phyloP scores from a whole-genome alignment of 2,113 vertebrate genomes.

The Dissostichus mawsoni region DNA sequence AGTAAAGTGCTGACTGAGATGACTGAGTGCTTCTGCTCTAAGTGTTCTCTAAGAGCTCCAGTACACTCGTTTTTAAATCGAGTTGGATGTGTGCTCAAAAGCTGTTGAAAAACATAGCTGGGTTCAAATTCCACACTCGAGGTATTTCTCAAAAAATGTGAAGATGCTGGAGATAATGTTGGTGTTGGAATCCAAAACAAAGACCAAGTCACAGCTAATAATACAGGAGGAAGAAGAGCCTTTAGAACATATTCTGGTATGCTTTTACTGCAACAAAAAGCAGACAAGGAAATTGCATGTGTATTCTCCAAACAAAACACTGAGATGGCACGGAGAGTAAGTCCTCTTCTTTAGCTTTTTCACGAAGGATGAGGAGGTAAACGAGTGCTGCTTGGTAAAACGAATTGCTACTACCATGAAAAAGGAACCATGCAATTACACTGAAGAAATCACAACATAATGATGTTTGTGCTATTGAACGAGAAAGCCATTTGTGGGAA shows the following conservation, averaged over 20 bases:
- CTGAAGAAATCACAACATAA: neutral
- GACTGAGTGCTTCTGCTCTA: constrained; percentile 18
- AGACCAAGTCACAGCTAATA: constrained; percentile 13
- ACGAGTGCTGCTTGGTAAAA: neutral
- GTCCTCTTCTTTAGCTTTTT: neutral
- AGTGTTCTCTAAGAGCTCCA: constrained; percentile 29
- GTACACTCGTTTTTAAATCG: constrained; percentile 1
- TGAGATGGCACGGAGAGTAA: neutral
- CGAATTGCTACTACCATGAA: neutral
- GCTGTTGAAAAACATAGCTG: neutral
- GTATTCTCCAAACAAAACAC: constrained; percentile 11
- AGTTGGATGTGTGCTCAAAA: constrained; percentile 12
- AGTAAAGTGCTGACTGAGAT: constrained; percentile 36
- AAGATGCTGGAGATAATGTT: constrained; percentile 5
- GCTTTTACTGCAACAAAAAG: constrained; percentile 13
- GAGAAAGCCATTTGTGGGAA: neutral
- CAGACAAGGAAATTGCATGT: constrained; percentile 21
- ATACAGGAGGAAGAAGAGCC: constrained; percentile 23
- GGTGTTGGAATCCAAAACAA: constrained; percentile 13
- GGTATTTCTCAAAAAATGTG: constrained; percentile 6
- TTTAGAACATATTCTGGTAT: neutral
- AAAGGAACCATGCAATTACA: neutral
- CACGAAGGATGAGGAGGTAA: neutral
- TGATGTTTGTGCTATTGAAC: neutral
- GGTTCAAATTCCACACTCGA: neutral